Conservation (phyloP, 2,797 vertebrate species). For the Rhabdomys pumilio region DNA sequence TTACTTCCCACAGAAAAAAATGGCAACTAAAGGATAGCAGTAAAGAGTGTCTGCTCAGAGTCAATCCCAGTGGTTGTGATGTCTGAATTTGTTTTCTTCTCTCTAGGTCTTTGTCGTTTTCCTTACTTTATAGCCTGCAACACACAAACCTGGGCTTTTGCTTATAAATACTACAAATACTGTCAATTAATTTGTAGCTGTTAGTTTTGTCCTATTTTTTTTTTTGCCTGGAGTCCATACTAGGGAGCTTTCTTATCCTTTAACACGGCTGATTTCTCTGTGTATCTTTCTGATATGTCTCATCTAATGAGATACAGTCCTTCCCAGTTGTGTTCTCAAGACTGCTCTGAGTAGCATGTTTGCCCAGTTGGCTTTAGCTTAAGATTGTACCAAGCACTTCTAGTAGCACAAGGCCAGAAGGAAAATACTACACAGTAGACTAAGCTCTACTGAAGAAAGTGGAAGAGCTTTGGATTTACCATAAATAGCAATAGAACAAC, state of each 20-base stretch:
- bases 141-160: not conserved
- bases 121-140: slow-evolving; percentile 10
- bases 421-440: not conserved
- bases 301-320: not conserved
- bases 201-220: slow-evolving; percentile 3
- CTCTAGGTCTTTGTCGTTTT: not conserved
- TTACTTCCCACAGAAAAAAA: slow-evolving; percentile 45
- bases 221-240: not conserved
- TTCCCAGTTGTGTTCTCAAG: not conserved
- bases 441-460: not conserved
- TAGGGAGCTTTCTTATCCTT: not conserved
- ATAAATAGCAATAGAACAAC: not conserved
- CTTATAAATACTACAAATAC: slow-evolving; percentile 26
- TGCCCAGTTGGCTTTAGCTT: slow-evolving; percentile 9
- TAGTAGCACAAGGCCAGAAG: not conserved
- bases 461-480: not conserved
- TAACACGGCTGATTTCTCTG: not conserved
- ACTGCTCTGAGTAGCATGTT: not conserved
- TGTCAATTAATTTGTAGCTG: not conserved
- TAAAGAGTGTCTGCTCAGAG: not conserved
- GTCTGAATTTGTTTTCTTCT: not conserved
- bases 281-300: not conserved
- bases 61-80: not conserved
- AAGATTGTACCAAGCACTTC: not conserved
- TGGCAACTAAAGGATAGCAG: slow-evolving; percentile 15